Base-by-base conservation (phyloP, 2,113 vertebrate species). In the Sitta europaea region DNA sequence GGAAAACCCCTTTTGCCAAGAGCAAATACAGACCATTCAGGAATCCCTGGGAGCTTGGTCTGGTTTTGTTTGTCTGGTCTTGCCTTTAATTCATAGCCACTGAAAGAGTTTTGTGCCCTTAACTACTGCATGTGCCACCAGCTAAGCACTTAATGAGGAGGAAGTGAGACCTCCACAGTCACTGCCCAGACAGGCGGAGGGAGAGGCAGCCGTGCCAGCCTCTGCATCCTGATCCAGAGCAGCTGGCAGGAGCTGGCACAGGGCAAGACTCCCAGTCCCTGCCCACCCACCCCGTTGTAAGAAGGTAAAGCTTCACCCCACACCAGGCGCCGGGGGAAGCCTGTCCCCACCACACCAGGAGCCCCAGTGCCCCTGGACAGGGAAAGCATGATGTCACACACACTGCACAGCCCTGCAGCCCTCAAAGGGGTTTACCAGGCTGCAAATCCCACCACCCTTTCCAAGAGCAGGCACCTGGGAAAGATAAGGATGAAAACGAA, bases 221-320 rank as follows among this genome's bases (percentile, higher is more conserved):
- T 25, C 65, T 75, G 63, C 55, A 76, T 18, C 36, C 59, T 33
- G 73, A n/a, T 51, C 65, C 24, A 1, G 36, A 29, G 28, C 93
- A 67, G 73, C 88, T 86, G 86, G 54, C 77, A 54, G 68, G 63
- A 68, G 73, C 42, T 93, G 91, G 74, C 92, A 48, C 53, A 19
- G 45, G 45, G 28, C 62, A 86, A 43, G 38, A 28, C 23, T 31
- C 61, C 14, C 70, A 19, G 1, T 14, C 40, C 62, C 48, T 47
- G 33, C 55, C 42, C 14, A 9, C 36, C 31, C 61, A 58, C 31
- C 21, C 35, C 0, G 5, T 0, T n/a, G 5, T 6, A 8, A 25
- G 54, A 9, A 65, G 24, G 25, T 47, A 71, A 73, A 65, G 47
- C 28, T 67, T 38, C 53, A n/a, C 5, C 3, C 5, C 62, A 43